Evolutionary conservation across 2,888 invertebrate genomes (phyloP), one percentile per base, ranked within the genome.

Genomic region (Macrophya alboannulata): DNA sequence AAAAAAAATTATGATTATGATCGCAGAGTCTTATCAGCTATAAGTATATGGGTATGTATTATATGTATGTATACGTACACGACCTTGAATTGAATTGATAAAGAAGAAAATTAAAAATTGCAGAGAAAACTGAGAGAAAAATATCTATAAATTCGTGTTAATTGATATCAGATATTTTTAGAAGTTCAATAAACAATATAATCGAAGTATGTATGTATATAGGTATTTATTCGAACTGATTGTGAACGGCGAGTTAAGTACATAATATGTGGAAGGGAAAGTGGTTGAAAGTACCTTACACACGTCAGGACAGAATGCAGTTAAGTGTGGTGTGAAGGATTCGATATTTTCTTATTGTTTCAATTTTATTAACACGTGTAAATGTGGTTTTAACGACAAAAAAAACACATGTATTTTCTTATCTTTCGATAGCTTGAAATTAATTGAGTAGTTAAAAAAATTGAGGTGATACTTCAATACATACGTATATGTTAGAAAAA

Each of bases 221-320:
- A 31, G n/a, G 51, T 51, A 17, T 4, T 2, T 45, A 45, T 10
- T 68, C 68, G 68, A 15, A 37, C 37, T 68, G 25, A 21, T 68
- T 31, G 62, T 68, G 31, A 15, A 25, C 31, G 12, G 51, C 51
- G 51, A n/a, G 51, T 51, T 1, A 12, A 68, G 68, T 68, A 68
- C 37, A 68, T 37, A 68, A 68, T 37, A 68, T 68, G n/a, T 37
- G 17, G n/a, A 55, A 68, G 68, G 37, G 68, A 68, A 68, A 68
- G 68, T 68, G 68, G 17, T 37, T 8, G n/a, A 37, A 68, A 68
- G 68, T 68, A 55, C 55, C 55, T 31, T 31, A 31, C 55, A n/a
- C 4, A 55, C n/a, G n/a, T 68, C 25, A 68, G 37, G 68, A 68
- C 37, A 68, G 68, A 68, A 68, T 68, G 68, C 68, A 15, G 68